Conservation (phyloP, 2,888 invertebrate species). For the Gymnosoma rotundatum region DNA sequence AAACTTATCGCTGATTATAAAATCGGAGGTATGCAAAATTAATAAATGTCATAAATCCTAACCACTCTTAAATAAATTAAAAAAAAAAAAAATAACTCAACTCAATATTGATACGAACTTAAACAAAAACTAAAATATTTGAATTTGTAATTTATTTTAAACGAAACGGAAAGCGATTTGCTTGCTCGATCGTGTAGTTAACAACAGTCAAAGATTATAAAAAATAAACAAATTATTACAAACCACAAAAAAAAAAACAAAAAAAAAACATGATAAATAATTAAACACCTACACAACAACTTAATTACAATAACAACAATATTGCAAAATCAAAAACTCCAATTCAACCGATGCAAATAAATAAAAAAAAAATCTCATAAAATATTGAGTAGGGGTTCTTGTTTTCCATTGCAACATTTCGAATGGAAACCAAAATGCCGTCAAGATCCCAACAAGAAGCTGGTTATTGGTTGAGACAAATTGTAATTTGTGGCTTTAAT, state of each 20-base stretch:
- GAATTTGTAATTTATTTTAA: constrained; percentile 52
- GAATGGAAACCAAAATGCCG: background rate
- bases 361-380: constrained; percentile 7
- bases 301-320: constrained; percentile 27
- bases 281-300: constrained; percentile 38
- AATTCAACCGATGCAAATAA: background rate
- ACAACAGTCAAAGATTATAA: constrained; percentile 21
- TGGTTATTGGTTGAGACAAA: too few species aligned
- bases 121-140: constrained; percentile 2
- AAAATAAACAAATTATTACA: constrained; percentile 25
- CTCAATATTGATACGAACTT: background rate
- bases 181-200: constrained; percentile 32
- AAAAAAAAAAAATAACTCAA: background rate
- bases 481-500: too few species aligned
- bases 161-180: constrained; percentile 64
- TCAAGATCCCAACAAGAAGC: too few species aligned
- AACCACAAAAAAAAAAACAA: constrained; percentile 16
- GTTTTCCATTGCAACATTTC: constrained; percentile 55
- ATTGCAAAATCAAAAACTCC: constrained; percentile 22
- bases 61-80: background rate
- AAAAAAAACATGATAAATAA: constrained; percentile 25
- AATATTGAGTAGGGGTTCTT: constrained; percentile 57
- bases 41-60: too few species aligned
- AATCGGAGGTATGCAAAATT: too few species aligned
- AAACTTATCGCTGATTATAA: too few species aligned